phyloP scores from a whole-genome alignment of 2,113 vertebrate genomes.

The Aptenodytes patagonicus region DNA sequence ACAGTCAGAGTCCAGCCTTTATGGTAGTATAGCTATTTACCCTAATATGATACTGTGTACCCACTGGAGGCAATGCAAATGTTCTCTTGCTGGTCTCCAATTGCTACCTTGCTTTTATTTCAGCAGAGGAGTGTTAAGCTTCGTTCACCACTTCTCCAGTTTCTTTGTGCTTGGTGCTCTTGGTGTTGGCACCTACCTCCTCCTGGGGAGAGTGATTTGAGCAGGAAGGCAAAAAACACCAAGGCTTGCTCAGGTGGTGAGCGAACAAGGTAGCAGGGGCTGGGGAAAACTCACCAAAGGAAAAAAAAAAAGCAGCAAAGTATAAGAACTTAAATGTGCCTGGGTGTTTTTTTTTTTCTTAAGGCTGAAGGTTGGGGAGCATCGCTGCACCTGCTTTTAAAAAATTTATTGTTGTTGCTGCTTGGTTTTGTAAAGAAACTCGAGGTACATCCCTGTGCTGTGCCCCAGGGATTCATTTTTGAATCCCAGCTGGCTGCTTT shows the following conservation, averaged over 20 bases:
- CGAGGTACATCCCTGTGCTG: accelerated
- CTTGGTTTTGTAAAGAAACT: background rate
- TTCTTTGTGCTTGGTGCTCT: background rate
- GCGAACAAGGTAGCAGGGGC: background rate
- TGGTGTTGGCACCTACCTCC: background rate
- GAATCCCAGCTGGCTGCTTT: background rate
- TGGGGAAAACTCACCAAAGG: background rate
- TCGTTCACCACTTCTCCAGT: background rate
- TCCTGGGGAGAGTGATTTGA: background rate
- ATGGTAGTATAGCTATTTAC: background rate
- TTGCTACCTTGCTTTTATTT: background rate
- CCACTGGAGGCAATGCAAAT: background rate
- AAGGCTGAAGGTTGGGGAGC: background rate
- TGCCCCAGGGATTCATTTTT: background rate
- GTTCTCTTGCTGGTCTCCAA: background rate
- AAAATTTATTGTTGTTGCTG: background rate
- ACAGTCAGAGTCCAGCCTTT: background rate
- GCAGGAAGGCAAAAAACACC: background rate
- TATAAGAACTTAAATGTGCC: background rate
- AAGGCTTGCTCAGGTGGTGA: background rate
- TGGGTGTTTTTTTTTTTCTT: background rate
- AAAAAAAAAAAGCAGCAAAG: background rate
- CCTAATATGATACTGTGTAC: background rate
- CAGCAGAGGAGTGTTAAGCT: background rate
- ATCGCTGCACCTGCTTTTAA: background rate